These are phyloP conservation scores for Agrochola circellaris DNA, from an alignment of 2,888 invertebrate genomes.

Conservation along the genomic window DNA sequence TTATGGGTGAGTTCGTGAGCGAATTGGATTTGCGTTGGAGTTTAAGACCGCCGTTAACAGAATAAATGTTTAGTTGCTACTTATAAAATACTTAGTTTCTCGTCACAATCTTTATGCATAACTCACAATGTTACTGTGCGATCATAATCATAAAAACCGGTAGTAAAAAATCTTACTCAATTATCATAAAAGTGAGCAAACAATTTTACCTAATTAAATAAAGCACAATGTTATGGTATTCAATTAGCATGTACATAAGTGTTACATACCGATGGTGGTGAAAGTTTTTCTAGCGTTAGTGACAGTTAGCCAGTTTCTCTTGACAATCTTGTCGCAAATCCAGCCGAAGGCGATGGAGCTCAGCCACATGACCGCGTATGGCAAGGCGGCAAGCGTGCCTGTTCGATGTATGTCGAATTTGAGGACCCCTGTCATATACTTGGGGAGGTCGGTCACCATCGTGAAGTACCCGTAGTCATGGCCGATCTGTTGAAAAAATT, in stretches of 20 bases:
- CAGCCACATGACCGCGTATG: conserved; percentile 93
- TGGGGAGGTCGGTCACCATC: conserved; percentile 93
- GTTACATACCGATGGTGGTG: conserved; percentile 92
- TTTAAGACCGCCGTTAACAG: not conserved
- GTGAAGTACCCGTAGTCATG: conserved; percentile 94
- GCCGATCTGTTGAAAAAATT: conserved; percentile 83
- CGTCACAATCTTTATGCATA: not conserved
- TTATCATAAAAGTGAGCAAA: conserved; percentile 55
- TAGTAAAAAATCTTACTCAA: conserved; percentile 29
- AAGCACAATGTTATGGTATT: conserved; percentile 53
- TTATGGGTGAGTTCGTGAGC: conserved; percentile 1
- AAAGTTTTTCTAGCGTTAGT: conserved; percentile 92
- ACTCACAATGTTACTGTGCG: conserved; percentile 1
- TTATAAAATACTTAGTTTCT: conserved; percentile 27
- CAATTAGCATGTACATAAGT: conserved; percentile 60
- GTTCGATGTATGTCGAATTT: conserved; percentile 92
- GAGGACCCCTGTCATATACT: conserved; percentile 93
- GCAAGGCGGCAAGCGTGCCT: conserved; percentile 92
- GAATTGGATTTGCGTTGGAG: not conserved
- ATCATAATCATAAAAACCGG: conserved; percentile 36
- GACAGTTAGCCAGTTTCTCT: conserved; percentile 90
- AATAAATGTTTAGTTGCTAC: not conserved
- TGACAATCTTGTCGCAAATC: conserved; percentile 93
- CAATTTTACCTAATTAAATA: conserved; percentile 60
- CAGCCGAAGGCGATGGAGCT: conserved; percentile 92